Evolutionary conservation across 2,888 invertebrate species (phyloP).

Genomic region (Callyntrura sp.): DNA sequence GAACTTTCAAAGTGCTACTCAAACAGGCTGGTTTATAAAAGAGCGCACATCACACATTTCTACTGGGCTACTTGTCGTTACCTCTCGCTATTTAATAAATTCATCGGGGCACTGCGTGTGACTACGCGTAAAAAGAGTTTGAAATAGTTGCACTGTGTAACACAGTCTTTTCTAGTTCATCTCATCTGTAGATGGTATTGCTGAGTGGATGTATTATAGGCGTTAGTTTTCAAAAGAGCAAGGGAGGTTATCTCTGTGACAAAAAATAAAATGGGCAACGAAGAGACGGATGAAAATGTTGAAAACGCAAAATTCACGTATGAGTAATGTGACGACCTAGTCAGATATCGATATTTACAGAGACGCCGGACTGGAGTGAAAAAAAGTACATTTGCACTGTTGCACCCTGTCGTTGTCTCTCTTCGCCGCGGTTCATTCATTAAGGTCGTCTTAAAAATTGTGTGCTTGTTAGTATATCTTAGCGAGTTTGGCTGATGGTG

Average conservation of each 20-base stretch:
- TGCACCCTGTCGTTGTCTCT: no score
- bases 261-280: neutral
- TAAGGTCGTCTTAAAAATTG: no score
- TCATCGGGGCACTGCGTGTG: neutral
- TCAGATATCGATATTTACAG: no score
- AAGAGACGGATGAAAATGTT: neutral
- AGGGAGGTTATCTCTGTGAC: no score
- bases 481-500: neutral
- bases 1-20: conserved; percentile 24
- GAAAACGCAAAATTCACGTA: conserved; percentile 17
- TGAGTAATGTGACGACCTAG: conserved; percentile 33
- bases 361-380: neutral
- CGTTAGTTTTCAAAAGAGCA: no score
- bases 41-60: no score
- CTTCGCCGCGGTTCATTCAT: neutral
- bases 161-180: no score
- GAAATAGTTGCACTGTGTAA: no score
- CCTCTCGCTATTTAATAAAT: neutral
- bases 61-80: conserved; percentile 26
- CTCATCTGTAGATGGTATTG: no score
- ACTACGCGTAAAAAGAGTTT: no score
- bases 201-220: neutral
- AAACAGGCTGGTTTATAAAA: neutral
- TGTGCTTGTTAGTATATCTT: neutral
- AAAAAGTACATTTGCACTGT: no score